A percentile compares a stretch with the other conserved stretches of the same genome.
Conservation (phyloP, 2,113 vertebrate genomes). For the Cinclus cinclus region DNA sequence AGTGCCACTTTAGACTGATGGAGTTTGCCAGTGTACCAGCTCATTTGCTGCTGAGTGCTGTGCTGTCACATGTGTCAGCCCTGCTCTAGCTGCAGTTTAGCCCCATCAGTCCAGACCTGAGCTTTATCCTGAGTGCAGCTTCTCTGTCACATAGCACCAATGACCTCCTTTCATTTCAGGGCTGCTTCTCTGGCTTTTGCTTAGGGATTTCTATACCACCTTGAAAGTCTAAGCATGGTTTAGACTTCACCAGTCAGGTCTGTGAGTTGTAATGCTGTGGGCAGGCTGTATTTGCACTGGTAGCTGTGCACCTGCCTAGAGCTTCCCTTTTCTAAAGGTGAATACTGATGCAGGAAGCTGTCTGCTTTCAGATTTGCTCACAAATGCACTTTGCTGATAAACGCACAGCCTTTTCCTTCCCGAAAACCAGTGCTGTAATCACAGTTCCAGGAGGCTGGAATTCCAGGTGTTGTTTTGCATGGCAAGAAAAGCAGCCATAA, state of each 20-base stretch:
- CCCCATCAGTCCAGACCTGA: background rate
- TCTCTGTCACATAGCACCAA: background rate
- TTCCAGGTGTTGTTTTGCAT: background rate
- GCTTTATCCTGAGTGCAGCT: background rate
- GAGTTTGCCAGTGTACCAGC: background rate
- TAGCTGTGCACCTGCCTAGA: background rate
- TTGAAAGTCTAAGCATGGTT: background rate
- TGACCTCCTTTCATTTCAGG: background rate
- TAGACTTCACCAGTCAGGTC: background rate
- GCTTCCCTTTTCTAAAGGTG: background rate
- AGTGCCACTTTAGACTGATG: background rate
- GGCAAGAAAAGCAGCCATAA: background rate
- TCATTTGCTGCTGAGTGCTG: background rate
- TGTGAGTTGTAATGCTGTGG: background rate
- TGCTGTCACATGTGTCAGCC: background rate
- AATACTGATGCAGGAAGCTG: background rate
- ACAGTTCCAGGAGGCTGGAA: rapidly evolving
- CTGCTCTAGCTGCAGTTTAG: background rate
- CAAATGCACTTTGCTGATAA: background rate
- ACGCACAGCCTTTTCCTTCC: background rate
- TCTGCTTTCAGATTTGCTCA: background rate
- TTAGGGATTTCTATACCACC: background rate
- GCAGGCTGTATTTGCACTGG: background rate
- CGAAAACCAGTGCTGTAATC: background rate
- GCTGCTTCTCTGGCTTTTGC: background rate